Conservation (phyloP, 2,888 invertebrate genomes). For the Diarsia rubi region DNA sequence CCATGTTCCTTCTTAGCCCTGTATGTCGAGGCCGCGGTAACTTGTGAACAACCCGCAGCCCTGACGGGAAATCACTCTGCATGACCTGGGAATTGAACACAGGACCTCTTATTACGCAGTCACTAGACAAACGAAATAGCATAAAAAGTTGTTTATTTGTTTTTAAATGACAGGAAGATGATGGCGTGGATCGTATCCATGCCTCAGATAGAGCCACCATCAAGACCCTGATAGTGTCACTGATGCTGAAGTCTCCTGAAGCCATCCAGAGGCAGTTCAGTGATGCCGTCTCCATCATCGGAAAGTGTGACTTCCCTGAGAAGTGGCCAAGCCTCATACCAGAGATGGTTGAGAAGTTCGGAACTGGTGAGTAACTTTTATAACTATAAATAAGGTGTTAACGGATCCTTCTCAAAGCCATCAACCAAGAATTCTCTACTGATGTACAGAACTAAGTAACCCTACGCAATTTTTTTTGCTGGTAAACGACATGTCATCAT, state of each 20-base stretch:
- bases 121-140: too few relatives aligned
- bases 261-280: constrained; percentile 98
- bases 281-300: constrained; percentile 98
- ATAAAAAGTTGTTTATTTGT: neutral
- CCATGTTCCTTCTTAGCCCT: too few relatives aligned
- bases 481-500: too few relatives aligned
- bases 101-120: too few relatives aligned
- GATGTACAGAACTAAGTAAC: too few relatives aligned
- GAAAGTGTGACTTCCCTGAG: constrained; percentile 98
- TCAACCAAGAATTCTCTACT: too few relatives aligned
- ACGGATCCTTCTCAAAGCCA: too few relatives aligned
- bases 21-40: too few relatives aligned
- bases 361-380: constrained; percentile 89
- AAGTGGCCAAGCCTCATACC: constrained; percentile 98
- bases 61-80: too few relatives aligned
- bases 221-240: constrained; percentile 96
- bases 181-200: constrained; percentile 95
- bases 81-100: too few relatives aligned
- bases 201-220: constrained; percentile 94
- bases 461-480: too few relatives aligned
- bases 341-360: constrained; percentile 98
- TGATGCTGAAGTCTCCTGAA: constrained; percentile 98
- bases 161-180: constrained; percentile 91
- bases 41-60: too few relatives aligned
- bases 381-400: neutral